phyloP scores from a whole-genome alignment of 2,888 invertebrate genomes.

The Spialia ferax region DNA sequence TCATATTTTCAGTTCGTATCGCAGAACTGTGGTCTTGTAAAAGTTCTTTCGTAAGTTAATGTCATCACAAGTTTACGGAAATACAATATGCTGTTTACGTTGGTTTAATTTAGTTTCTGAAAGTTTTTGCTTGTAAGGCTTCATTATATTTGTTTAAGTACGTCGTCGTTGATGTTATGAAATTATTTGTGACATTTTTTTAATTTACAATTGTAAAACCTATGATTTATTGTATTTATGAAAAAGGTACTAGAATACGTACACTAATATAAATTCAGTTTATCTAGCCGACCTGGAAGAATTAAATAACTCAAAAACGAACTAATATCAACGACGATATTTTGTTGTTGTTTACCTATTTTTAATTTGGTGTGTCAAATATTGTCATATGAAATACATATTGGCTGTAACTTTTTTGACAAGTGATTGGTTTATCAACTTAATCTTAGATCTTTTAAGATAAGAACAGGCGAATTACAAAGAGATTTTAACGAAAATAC shows the following conservation, averaged over 20 bases:
- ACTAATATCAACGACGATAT: background rate
- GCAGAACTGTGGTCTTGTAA: too few species aligned
- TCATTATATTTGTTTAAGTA: slow-evolving; percentile 12
- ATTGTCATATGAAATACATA: background rate
- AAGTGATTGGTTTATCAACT: too few species aligned
- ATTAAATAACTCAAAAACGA: background rate
- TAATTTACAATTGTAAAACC: background rate
- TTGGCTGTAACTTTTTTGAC: too few species aligned
- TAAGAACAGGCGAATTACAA: too few species aligned
- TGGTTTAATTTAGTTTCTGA: background rate
- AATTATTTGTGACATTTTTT: too few species aligned
- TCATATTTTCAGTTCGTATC: too few species aligned
- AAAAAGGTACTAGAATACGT: background rate
- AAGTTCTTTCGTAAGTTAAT: background rate
- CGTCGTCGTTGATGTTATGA: background rate
- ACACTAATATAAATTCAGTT: background rate
- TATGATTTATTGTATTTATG: background rate
- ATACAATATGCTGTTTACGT: slow-evolving; percentile 17
- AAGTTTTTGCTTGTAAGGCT: slow-evolving; percentile 15
- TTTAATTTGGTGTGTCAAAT: background rate
- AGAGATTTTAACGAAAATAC: too few species aligned
- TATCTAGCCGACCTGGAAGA: too few species aligned
- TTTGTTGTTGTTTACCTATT: background rate
- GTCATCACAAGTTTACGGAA: slow-evolving; percentile 22
- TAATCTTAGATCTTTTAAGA: too few species aligned